These are phyloP conservation scores for Acanthornis magna DNA, from an alignment of 2,797 vertebrate species.

Conservation along the genomic window DNA sequence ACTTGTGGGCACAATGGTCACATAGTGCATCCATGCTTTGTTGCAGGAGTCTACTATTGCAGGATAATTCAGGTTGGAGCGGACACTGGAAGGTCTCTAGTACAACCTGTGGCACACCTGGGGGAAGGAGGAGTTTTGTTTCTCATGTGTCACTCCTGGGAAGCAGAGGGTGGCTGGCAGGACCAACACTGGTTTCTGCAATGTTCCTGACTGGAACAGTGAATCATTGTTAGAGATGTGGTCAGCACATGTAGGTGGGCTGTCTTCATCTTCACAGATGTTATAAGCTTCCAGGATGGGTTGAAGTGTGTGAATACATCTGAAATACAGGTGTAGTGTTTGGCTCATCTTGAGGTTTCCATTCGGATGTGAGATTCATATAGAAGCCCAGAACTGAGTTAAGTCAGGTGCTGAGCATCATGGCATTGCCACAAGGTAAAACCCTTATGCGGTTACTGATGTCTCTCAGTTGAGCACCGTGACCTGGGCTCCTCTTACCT, in stretches of 20 bases:
- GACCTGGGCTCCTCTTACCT: neutral
- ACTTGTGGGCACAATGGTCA: neutral
- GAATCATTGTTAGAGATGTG: neutral
- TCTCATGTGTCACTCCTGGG: neutral
- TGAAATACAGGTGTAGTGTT: neutral
- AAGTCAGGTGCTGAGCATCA: neutral
- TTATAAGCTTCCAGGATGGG: neutral
- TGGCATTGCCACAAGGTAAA: neutral
- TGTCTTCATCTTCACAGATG: neutral
- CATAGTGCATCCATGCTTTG: neutral
- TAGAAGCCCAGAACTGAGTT: neutral
- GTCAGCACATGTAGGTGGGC: neutral
- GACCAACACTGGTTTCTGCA: neutral
- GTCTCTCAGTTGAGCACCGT: neutral
- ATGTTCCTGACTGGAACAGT: neutral
- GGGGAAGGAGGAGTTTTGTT: neutral
- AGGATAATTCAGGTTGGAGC: neutral
- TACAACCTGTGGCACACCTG: neutral
- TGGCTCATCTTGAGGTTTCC: neutral
- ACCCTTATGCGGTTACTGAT: neutral
- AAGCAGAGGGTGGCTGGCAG: neutral
- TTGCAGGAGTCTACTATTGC: accelerated
- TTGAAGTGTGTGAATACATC: neutral
- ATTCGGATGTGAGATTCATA: neutral
- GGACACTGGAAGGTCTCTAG: neutral